Base-by-base conservation (phyloP, 2,797 vertebrate species). In the Leptoclinus maculatus region DNA sequence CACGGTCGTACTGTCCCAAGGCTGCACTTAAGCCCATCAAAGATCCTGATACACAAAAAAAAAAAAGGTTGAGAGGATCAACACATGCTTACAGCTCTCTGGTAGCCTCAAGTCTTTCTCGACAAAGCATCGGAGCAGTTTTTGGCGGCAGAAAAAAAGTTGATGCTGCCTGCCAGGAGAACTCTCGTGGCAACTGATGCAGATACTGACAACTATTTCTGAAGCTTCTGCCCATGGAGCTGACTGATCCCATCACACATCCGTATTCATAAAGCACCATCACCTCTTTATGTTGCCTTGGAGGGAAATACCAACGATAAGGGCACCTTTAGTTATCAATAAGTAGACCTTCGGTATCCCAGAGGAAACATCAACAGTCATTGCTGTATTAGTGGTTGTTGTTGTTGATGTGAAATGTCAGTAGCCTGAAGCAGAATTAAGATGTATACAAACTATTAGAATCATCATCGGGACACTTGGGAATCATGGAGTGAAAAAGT, bases 341-440 rank as follows among this genome's bases (percentile, higher is more conserved):
- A 72, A 76, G 17, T 34, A 53, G 60, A 59, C 80, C 54, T 54
- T 68, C 21, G 64, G 5, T 45, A 11, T 83, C 71, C 77, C 66
- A 1, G 17, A 53, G 71, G 56, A 78, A 78, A 45, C 53, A 11
- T 71, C 66, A 64, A 13, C 54, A 77, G 25, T 17, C 5, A 1
- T 53, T 25, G 7, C 69, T 57, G 62, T 32, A 69, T 73, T 34
- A 66, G 13, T 41, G 34, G 27, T 66, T 79, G 36, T 63, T 79
- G 36, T 63, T 80, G 64, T 74, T 84, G 65, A 83, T 87, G 71
- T 74, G 71, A 89, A 87, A 88, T 83, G 74, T 83, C 86, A 79
- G 75, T 58, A 59, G 82, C 84, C 82, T 59, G 19, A 60, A 91
- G 81, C 74, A 6, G 75, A 82, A 56, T 83, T 66, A 79, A 83